Base-by-base conservation (phyloP, 1,140 invertebrate species). In the Antheraea mylitta region DNA sequence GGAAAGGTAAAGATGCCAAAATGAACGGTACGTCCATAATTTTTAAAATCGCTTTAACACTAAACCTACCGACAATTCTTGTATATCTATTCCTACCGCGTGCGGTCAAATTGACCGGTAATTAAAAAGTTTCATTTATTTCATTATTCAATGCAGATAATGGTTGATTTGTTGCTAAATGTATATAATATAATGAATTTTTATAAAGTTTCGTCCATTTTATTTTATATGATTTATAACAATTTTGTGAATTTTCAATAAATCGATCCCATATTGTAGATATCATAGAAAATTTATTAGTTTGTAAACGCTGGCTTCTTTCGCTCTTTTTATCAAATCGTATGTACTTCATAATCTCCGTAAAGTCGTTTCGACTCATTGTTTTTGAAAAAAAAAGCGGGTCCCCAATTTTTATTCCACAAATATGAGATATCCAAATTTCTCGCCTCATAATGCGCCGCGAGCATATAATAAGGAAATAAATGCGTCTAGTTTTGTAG, bases 401-500 rank as follows among this genome's bases (percentile, higher is more conserved):
- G 58, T 59, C 16, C 16, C 19, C 58, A 59, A n/a, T 59, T 59
- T 59, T 59, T 59, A 59, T 59, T 59, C 58, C 58, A 59, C 58
- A 59, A 59, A 59, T 59, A 59, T 59, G 58, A 59, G 16, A 11
- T 59, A 59, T 59, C 58, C 58, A 59, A 59, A 59, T 59, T 59
- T 16, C 16, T 16, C 7, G 58, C 58, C 19, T n/a, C n/a, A 19
- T 59, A 19, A n/a, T 59, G 58, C 58, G 58, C 7, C 58, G 19
- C n/a, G 22, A 30, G 22, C 58, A 63, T 63, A 63, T 30, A 63
- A 30, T 10, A 63, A 63, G 16, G 61, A 7, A 63, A 63, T 63
- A 63, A 63, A 63, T 63, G 61, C 30, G n/a, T 67, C 66, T 67
- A 67, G 58, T 59, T 67, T 60, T 67, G 65, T 66, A 58, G 65